Conservation (phyloP, 2,113 vertebrate genomes). For the Datnioides undecimradiatus region DNA sequence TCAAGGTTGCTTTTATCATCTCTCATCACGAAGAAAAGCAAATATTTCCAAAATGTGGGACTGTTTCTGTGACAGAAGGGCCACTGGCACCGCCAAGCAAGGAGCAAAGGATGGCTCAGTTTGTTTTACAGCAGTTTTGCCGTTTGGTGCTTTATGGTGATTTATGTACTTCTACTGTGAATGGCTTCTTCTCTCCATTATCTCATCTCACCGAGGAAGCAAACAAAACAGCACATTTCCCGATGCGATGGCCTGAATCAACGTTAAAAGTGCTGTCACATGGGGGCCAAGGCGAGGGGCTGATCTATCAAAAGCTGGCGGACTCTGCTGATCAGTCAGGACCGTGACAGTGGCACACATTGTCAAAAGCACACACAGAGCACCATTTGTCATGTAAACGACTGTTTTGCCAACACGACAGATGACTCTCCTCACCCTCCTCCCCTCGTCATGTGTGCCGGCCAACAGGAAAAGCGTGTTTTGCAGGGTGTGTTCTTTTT, state of each 20-base stretch:
- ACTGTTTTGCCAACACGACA: constrained; percentile 61
- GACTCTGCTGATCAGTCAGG: constrained; percentile 25
- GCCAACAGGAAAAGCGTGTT: constrained; percentile 21
- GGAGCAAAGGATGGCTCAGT: no score
- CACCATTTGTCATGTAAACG: constrained; percentile 63
- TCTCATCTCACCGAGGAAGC: no score
- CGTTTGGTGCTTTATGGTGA: no score
- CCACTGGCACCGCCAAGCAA: no score
- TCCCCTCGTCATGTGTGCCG: constrained; percentile 3
- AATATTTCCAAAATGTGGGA: neutral
- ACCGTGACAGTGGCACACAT: neutral
- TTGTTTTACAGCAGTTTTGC: no score
- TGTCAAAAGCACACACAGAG: constrained; percentile 43
- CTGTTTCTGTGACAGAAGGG: no score
- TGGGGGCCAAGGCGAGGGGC: neutral
- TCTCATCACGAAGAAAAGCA: neutral
- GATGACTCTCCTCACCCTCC: constrained; percentile 47
- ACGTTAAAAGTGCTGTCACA: neutral
- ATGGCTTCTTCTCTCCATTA: no score
- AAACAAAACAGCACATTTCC: no score
- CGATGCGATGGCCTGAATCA: neutral
- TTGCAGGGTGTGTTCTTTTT: neutral
- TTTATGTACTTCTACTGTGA: no score
- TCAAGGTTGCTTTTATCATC: neutral
- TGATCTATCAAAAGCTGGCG: neutral